Evolutionary conservation across 2,888 invertebrate species (phyloP), one percentile per base, ranked within the genome.

Genomic region (Amphipoea lucens): DNA sequence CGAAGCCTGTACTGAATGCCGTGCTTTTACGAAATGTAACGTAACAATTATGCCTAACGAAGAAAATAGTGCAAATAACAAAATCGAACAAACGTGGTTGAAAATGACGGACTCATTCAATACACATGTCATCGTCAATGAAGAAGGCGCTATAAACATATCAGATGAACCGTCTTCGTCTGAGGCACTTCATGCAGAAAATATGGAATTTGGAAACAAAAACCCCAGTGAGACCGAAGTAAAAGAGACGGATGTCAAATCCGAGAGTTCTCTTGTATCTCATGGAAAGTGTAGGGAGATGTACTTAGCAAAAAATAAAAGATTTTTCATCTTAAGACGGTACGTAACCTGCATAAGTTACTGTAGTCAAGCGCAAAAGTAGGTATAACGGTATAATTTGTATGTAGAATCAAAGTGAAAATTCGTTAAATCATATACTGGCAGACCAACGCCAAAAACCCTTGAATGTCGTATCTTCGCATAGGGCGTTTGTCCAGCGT

Each of bases 61-160:
- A 65, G 70, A 69, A 42, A 85, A 85, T 71, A 87, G 85, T 51
- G 7, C 23, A 63, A 92, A 87, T 67, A 89, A 90, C 4, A 87
- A 92, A 84, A 60, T 90, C 20, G 92, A 94, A 62, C 90, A 92
- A 74, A 84, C 87, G 76, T 97, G 96, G 96, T 84, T 96, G n/a
- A 92, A 87, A 82, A 92, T 96, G 92, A 94, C 91, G 80, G 96
- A 97, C 90, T 96, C 96, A 0, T 95, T 94, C 88, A 95, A 95
- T 83, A 92, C 90, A 45, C 42, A 83, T 68, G 87, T 97, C 57
- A 66, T 90, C 20, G 94, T 96, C 0, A 93, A 95, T 75, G 92
- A 94, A 76, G 96, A 96, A 87, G 96, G 96, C 40, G 90, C 87
- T 80, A 95, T 96, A 69, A 91, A 42, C 78, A 70, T 93, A 36